These are phyloP conservation scores for Hypselothyrea guttata DNA, from an alignment of 2,888 invertebrate species.

Conservation along the genomic window DNA sequence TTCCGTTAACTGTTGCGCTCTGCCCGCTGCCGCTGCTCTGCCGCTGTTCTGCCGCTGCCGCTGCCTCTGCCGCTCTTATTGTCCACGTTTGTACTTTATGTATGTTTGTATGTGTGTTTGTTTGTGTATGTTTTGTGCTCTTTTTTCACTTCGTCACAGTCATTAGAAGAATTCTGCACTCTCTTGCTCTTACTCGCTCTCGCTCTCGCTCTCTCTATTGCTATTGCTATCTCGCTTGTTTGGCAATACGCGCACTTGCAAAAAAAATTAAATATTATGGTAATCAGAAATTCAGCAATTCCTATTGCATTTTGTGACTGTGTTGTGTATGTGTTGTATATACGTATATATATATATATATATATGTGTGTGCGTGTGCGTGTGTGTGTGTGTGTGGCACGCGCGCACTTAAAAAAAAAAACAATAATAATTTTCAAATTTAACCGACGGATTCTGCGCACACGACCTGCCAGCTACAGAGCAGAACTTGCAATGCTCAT, in stretches of 20 bases:
- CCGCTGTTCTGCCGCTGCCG: slow-evolving; percentile 28
- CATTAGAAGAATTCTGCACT: slow-evolving; percentile 61
- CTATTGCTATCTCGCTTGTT: slow-evolving; percentile 5
- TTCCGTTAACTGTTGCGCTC: slow-evolving; percentile 56
- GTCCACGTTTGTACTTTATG: slow-evolving; percentile 52
- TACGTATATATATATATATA: too few relatives aligned
- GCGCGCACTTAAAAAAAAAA: slow-evolving; percentile 54
- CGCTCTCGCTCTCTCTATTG: slow-evolving; percentile 8
- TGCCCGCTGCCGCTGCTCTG: slow-evolving; percentile 25
- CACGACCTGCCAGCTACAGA: slow-evolving; percentile 45
- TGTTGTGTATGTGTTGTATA: slow-evolving; percentile 14
- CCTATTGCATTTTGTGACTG: slow-evolving; percentile 46
- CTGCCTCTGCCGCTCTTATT: slow-evolving; percentile 28
- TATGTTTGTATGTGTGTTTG: slow-evolving; percentile 17
- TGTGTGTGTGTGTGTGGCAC: slow-evolving; percentile 46
- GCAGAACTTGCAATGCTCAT: slow-evolving; percentile 46
- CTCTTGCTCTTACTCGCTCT: slow-evolving; percentile 34
- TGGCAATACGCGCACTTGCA: slow-evolving; percentile 42
- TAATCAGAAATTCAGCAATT: slow-evolving; percentile 18
- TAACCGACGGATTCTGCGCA: slow-evolving; percentile 51
- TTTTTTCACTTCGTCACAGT: slow-evolving; percentile 69
- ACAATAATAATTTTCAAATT: slow-evolving; percentile 42
- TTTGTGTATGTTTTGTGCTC: slow-evolving; percentile 45
- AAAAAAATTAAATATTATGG: slow-evolving; percentile 36
- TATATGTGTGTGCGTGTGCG: slow-evolving; percentile 21